Conservation (phyloP, 2,797 vertebrate species). For the Triplophysa yarkandensis region DNA sequence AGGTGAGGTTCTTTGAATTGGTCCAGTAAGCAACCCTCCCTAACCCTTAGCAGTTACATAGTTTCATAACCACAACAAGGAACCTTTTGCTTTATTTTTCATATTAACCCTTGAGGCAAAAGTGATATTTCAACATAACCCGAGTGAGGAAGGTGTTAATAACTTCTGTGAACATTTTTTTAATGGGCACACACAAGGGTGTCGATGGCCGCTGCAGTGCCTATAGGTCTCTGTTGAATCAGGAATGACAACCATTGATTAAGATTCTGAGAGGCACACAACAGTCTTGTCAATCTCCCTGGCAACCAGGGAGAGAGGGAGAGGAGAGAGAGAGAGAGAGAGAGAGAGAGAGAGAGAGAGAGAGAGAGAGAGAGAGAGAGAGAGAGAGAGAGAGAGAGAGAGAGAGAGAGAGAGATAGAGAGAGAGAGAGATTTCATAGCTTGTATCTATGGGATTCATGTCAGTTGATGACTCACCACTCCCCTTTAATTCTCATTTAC, state of each 20-base stretch:
- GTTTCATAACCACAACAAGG: neutral
- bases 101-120: neutral
- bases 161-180: neutral
- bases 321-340: neutral
- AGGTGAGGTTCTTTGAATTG: neutral
- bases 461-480: neutral
- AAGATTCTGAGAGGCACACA: constrained; percentile 28
- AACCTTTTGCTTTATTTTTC: neutral
- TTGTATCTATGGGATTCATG: constrained; percentile 26
- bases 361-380: too few species aligned
- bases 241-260: constrained; percentile 23
- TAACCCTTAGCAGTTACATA: neutral
- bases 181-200: neutral
- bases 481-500: constrained; percentile 20
- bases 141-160: neutral
- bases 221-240: constrained; percentile 43
- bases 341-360: neutral
- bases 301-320: neutral
- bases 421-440: constrained; percentile 33
- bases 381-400: neutral
- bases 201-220: neutral
- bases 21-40: neutral
- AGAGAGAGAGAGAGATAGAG: neutral
- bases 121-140: neutral
- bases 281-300: constrained; percentile 18